A percentile compares a stretch with the other conserved stretches of the same genome.
phyloP scores from a whole-genome alignment of 2,797 vertebrate species.

The Falco cherrug region DNA sequence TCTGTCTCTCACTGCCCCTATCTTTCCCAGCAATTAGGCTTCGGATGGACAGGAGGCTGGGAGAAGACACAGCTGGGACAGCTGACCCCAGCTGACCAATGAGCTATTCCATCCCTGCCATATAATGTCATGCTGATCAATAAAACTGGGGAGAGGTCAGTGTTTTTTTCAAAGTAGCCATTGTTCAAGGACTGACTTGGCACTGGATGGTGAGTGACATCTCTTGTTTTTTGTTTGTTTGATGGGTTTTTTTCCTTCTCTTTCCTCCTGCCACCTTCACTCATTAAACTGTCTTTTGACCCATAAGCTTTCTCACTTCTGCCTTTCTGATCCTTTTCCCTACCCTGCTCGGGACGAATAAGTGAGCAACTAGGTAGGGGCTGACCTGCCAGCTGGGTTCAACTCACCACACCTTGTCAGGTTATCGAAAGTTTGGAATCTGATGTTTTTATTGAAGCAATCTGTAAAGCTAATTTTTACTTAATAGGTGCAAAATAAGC shows the following conservation, averaged over 20 bases:
- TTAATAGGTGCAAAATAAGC: not conserved
- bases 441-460: not conserved
- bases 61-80: not conserved
- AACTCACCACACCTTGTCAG: not conserved
- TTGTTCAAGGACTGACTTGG: not conserved
- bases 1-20: not conserved
- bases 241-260: not conserved
- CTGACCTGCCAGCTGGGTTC: not conserved
- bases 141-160: not conserved
- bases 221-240: not conserved
- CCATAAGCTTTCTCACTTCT: not conserved
- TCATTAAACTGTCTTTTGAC: not conserved
- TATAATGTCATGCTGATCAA: not conserved
- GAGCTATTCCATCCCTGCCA: not conserved
- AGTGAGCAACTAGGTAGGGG: not conserved
- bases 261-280: not conserved
- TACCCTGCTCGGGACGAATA: not conserved
- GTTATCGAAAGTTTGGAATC: not conserved
- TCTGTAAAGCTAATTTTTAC: not conserved
- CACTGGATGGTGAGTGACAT: not conserved
- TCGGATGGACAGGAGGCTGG: not conserved
- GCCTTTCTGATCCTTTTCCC: not conserved
- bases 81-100: not conserved
- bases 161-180: not conserved
- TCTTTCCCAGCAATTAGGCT: not conserved